Evolutionary conservation across 2,888 invertebrate species (phyloP), one percentile per base, ranked within the genome.

Genomic region (Amphimallon solstitiale): DNA sequence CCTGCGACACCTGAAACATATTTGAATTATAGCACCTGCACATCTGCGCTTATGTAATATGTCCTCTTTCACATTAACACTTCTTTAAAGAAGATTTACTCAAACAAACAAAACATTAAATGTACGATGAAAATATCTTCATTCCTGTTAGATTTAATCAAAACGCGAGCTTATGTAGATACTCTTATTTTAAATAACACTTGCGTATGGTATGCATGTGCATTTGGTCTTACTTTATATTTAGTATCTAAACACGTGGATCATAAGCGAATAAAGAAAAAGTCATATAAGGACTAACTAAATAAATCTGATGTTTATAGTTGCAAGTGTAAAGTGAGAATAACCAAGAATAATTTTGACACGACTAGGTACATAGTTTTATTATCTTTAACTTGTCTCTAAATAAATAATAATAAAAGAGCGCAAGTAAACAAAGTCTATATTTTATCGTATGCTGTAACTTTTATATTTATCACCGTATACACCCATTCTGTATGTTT

Each of bases 381-480:
- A 14, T 43, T 29, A 4, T 29, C 21, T 23, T 9, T 10, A 23
- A 12, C 43, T 29, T 29, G 23, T 43, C 43, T 45, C 14, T n/a
- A 5, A 37, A 48, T 35, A 40, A 62, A n/a, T n/a, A 62, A 51
- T 40, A 62, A 49, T 29, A 61, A 49, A 61, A 46, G 40, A 34
- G 35, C n/a, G 7, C 38, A 34, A 29, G 43, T 23, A 62, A 62
- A 62, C 62, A 62, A 29, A 62, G 29, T 43, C 7, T 59, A 56
- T 40, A 43, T 45, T 43, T 43, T 38, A 38, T 43, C 29, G 10
- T 34, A 43, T 23, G 15, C 15, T 59, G 45, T 59, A 59, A 12
- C 34, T 10, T 17, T 59, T 21, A 38, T 62, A 62, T 62, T 62
- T 62, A 62, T 62, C 38, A 51, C 62, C 21, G 49, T 38, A 19